Evolutionary conservation across 2,797 vertebrate species (phyloP).

Genomic region (Leptoclinus maculatus): DNA sequence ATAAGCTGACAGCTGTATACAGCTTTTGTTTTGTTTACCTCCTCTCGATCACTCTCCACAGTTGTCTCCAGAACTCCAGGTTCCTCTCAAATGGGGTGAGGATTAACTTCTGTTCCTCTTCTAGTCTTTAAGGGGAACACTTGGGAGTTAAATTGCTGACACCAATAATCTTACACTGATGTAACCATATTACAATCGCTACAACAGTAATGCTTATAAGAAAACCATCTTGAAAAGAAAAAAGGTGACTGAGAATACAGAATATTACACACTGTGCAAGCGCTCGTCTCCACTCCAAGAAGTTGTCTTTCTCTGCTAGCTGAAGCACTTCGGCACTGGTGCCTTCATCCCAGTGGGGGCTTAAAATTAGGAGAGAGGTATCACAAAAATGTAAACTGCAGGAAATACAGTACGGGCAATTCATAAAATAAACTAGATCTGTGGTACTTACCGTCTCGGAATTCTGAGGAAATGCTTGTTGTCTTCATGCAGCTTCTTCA

Average conservation of each 20-base stretch:
- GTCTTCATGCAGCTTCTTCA: slow-evolving; percentile 91
- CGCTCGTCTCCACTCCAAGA: slow-evolving; percentile 93
- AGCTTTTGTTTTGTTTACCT: slow-evolving; percentile 81
- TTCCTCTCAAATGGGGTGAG: slow-evolving; percentile 97
- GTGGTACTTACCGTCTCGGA: slow-evolving; percentile 86
- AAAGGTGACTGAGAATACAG: slow-evolving; percentile 1
- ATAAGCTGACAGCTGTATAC: neutral
- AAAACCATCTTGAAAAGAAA: neutral
- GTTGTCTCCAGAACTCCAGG: slow-evolving; percentile 97
- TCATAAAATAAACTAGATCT: accelerated
- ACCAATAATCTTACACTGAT: neutral
- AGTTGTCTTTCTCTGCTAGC: slow-evolving; percentile 91
- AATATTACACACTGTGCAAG: slow-evolving; percentile 87
- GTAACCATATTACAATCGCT: neutral
- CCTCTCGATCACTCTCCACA: slow-evolving; percentile 98
- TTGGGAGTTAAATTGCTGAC: neutral
- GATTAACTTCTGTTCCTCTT: slow-evolving; percentile 95
- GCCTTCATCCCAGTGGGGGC: slow-evolving; percentile 91
- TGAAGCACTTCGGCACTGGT: slow-evolving; percentile 91
- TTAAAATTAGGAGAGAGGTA: slow-evolving; percentile 62
- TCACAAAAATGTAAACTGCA: neutral
- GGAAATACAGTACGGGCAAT: neutral
- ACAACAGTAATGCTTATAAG: neutral
- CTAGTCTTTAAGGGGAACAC: slow-evolving; percentile 83
- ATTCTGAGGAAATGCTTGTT: slow-evolving; percentile 91